Evolutionary conservation across 2,888 invertebrate genomes (phyloP).

Genomic region (Fabriciana adippe): DNA sequence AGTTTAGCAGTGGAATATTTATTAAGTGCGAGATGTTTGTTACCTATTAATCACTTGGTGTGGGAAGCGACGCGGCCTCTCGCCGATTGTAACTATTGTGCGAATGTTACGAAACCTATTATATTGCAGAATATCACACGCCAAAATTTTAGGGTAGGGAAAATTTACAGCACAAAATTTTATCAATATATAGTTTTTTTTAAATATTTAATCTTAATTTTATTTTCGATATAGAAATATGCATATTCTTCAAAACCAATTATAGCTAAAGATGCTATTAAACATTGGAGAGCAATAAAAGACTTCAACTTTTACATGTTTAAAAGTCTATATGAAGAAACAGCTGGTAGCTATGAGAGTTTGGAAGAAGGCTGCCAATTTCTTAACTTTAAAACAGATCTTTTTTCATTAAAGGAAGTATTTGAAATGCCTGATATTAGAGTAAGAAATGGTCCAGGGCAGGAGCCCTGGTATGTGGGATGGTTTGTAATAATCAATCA

Average conservation of each 20-base stretch:
- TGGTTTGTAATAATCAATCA: slow-evolving; percentile 84
- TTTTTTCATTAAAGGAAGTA: slow-evolving; percentile 88
- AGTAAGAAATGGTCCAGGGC: slow-evolving; percentile 82
- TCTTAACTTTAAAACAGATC: slow-evolving; percentile 91
- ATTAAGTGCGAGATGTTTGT: slow-evolving; percentile 86
- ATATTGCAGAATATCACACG: slow-evolving; percentile 86
- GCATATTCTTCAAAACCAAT: slow-evolving; percentile 92
- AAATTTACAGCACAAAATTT: not conserved
- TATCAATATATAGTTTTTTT: too few relatives aligned
- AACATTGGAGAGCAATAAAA: slow-evolving; percentile 89
- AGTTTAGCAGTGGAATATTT: slow-evolving; percentile 56
- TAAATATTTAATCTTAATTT: slow-evolving; percentile 9
- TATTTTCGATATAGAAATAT: slow-evolving; percentile 72
- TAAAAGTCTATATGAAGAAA: slow-evolving; percentile 85
- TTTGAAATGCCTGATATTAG: slow-evolving; percentile 88
- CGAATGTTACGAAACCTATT: slow-evolving; percentile 85
- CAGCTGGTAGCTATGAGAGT: slow-evolving; percentile 87
- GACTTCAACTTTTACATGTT: slow-evolving; percentile 86
- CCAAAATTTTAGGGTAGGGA: slow-evolving; percentile 84
- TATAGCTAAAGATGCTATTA: slow-evolving; percentile 88
- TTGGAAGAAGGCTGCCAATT: slow-evolving; percentile 93
- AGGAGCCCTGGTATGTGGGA: slow-evolving; percentile 93
- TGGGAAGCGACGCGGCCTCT: slow-evolving; percentile 94
- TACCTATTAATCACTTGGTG: slow-evolving; percentile 91
- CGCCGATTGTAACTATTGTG: slow-evolving; percentile 90